phyloP scores from a whole-genome alignment of 2,113 vertebrate species.

The Phylloscopus trochilus region DNA sequence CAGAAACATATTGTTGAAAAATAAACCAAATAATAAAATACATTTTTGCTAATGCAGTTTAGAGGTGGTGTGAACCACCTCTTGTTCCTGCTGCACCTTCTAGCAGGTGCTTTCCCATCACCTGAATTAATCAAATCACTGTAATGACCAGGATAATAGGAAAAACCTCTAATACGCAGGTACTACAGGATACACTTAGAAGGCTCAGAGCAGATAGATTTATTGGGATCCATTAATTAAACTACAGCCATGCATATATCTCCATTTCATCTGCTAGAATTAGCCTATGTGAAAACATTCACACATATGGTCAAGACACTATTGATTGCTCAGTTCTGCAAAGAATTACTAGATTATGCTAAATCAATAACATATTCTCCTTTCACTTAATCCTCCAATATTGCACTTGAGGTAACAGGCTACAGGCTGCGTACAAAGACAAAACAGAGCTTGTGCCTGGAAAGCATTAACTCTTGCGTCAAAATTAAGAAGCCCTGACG shows the following conservation, averaged over 20 bases:
- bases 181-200: background rate
- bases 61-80: background rate
- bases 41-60: background rate
- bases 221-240: background rate
- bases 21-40: background rate
- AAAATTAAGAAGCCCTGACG: background rate
- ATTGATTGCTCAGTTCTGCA: background rate
- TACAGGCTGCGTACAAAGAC: background rate
- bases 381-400: background rate
- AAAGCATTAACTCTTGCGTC: background rate
- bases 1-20: background rate
- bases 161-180: background rate
- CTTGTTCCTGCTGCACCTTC: background rate
- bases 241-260: background rate
- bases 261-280: background rate
- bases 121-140: background rate
- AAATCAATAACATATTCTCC: background rate
- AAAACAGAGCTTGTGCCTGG: background rate
- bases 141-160: background rate
- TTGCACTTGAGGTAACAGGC: background rate
- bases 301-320: background rate
- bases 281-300: background rate
- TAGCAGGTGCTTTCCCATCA: background rate
- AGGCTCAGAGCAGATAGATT: background rate
- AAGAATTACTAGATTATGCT: background rate